These are phyloP conservation scores for Mesochorus sp. DNA, from an alignment of 2,888 invertebrate species.

Conservation along the genomic window DNA sequence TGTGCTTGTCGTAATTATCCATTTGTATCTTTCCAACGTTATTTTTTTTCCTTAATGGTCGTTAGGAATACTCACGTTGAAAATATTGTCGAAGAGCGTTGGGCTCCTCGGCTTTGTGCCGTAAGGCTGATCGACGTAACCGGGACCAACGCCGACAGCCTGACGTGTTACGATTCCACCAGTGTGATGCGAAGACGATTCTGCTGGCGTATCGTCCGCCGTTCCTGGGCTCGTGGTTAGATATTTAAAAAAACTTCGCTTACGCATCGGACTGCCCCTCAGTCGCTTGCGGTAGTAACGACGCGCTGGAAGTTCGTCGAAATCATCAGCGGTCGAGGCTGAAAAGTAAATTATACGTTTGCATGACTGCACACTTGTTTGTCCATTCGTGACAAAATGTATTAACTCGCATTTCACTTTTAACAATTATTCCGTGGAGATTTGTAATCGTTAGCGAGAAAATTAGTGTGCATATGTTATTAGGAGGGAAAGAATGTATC, in stretches of 20 bases:
- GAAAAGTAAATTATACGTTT: constrained; percentile 10
- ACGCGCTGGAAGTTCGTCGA: constrained; percentile 63
- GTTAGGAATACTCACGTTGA: constrained; percentile 84
- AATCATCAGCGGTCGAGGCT: constrained; percentile 29
- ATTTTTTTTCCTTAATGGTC: not conserved
- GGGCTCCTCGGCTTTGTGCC: constrained; percentile 17
- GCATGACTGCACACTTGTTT: no score
- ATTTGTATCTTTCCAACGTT: not conserved
- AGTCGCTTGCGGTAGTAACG: constrained; percentile 72
- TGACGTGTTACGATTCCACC: constrained; percentile 57
- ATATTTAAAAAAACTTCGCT: constrained; percentile 55
- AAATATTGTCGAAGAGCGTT: constrained; percentile 85
- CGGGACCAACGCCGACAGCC: constrained; percentile 18
- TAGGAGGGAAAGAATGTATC: no score
- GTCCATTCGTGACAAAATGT: not conserved
- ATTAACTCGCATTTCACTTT: no score
- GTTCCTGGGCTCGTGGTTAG: constrained; percentile 19
- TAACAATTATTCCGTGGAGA: no score
- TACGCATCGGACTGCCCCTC: constrained; percentile 60
- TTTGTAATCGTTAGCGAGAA: no score
- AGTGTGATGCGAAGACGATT: constrained; percentile 18
- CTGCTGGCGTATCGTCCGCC: constrained; percentile 27
- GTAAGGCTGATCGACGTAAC: constrained; percentile 17
- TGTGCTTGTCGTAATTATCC: not conserved
- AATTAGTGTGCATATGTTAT: no score